Conservation (phyloP, 2,888 invertebrate species). For the Elysia crispata region DNA sequence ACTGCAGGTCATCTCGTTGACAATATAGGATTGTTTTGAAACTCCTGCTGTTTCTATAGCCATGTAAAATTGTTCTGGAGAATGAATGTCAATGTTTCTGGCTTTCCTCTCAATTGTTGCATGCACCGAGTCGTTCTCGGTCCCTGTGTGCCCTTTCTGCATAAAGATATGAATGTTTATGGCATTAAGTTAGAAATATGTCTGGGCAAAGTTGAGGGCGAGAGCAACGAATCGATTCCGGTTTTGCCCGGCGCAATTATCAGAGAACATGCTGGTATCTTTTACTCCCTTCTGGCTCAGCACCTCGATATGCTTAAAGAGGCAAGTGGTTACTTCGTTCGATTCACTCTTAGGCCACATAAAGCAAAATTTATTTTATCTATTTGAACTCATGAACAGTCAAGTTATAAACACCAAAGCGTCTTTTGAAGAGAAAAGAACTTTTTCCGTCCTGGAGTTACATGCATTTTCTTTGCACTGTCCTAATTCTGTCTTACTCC, state of each 20-base stretch:
- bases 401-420: background rate
- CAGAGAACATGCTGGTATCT: background rate
- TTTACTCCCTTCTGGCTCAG: background rate
- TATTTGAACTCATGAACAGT: background rate
- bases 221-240: background rate
- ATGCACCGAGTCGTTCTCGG: background rate
- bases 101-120: background rate
- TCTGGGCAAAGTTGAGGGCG: no score
- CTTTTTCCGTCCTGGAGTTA: no score
- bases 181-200: no score
- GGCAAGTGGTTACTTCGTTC: background rate
- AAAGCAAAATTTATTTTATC: background rate
- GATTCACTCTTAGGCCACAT: conserved; percentile 5
- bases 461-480: background rate
- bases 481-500: background rate
- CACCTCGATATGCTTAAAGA: background rate
- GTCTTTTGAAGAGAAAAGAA: conserved; percentile 18
- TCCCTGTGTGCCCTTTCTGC: conserved; percentile 2
- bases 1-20: background rate
- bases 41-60: background rate
- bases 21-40: background rate
- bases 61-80: background rate
- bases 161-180: background rate
- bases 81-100: background rate
- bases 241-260: background rate